Base-by-base conservation (phyloP, 2,113 vertebrate genomes). In the Rutilus rutilus region DNA sequence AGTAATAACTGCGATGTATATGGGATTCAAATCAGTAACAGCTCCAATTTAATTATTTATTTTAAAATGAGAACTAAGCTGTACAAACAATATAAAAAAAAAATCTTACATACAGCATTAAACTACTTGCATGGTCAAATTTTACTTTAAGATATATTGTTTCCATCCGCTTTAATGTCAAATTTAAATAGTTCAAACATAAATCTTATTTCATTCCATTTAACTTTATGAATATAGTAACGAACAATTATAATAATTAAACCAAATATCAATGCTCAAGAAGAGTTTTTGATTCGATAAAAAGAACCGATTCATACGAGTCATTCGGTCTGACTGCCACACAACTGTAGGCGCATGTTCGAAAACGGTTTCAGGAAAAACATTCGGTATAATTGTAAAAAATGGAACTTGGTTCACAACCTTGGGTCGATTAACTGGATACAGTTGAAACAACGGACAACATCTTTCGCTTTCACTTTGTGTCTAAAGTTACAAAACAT, bases 391-490 rank as follows among this genome's bases (percentile, higher is more conserved):
- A 33, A 21, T 69, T 69, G 21, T 57, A 2, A 11, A 11, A 52
- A 67, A 4, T 19, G 7, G 8, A 4, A 36, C 3, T 39, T 36
- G 15, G 67, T 69, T 69, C 67, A 39, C 8, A 39, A 21, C 9
- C 15, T 14, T 15, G 23, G 19, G 54, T 57, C n/a, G 23, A 47
- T 8, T 47, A 47, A 74, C 5, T 45, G 1, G 21, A 15, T 71
- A 36, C 39, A 47, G 7, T n/a, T 25, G 11, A 71, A 75, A 47
- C n/a, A 74, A 47, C 23, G 12, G 42, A 45, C 23, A 74, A 10
- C 9, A 27, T 84, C 19, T 77, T 64, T 78, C 71, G 15, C 52
- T 75, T 75, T 84, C 71, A 7, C n/a, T 76, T 73, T 73, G 27
- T n/a, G 21, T 59, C 21, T 42, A 25, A 64, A 25, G 36, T 45